Conservation (phyloP, 1,140 invertebrate genomes). For the Aphelenchoides besseyi region DNA sequence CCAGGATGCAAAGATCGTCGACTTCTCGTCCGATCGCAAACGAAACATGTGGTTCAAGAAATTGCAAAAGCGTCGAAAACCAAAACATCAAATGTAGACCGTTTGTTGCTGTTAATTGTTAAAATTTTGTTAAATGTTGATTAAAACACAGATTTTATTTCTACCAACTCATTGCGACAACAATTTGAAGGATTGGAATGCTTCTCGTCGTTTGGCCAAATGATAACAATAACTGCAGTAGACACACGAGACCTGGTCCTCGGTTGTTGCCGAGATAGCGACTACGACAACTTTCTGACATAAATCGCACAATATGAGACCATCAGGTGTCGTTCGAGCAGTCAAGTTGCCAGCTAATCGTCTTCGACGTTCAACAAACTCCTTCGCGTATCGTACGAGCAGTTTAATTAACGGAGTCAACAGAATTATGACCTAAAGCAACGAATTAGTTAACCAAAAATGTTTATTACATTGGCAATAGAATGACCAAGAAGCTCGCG, state of each 20-base stretch:
- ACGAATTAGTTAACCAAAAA: too few species aligned
- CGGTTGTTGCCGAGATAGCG: neutral
- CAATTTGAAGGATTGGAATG: neutral
- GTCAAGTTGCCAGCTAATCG: neutral
- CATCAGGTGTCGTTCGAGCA: neutral
- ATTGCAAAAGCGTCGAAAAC: constrained; percentile 42
- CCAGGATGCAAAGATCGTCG: constrained; percentile 16
- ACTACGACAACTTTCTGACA: constrained; percentile 3
- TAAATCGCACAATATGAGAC: neutral
- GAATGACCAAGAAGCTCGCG: constrained; percentile 22
- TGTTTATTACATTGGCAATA: constrained; percentile 14
- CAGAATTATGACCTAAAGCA: constrained; percentile 6
- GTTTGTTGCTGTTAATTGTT: constrained; percentile 35
- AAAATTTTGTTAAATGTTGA: constrained; percentile 7
- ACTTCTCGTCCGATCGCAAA: constrained; percentile 14
- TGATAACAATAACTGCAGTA: constrained; percentile 20
- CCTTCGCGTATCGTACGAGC: neutral
- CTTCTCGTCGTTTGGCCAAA: constrained; percentile 1
- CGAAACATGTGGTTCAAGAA: constrained; percentile 47
- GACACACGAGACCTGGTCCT: neutral
- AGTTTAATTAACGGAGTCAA: constrained; percentile 13
- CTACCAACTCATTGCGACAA: neutral
- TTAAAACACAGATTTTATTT: constrained; percentile 7
- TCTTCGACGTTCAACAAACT: neutral
- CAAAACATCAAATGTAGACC: constrained; percentile 53